These are phyloP conservation scores for Gallinago media DNA, from an alignment of 2,113 vertebrate species.

Conservation along the genomic window DNA sequence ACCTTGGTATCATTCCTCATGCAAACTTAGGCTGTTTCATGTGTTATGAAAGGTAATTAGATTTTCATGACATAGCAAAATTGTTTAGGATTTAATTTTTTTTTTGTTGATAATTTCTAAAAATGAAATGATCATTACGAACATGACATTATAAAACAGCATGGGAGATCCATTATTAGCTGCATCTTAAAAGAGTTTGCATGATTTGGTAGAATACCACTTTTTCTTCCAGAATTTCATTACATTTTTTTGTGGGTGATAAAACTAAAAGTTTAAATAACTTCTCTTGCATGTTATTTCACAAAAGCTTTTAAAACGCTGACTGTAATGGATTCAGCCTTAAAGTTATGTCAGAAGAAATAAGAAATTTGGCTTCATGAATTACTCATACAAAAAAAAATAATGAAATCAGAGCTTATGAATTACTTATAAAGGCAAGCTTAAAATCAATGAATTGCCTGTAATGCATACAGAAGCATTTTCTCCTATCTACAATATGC, in stretches of 20 bases:
- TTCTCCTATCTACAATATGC: neutral
- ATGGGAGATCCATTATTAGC: neutral
- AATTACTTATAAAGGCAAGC: constrained; percentile 8
- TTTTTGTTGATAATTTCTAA: neutral
- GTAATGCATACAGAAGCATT: neutral
- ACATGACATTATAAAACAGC: fast-evolving
- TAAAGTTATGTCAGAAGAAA: neutral
- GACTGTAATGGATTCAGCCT: neutral
- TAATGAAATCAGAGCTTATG: neutral
- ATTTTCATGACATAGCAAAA: neutral
- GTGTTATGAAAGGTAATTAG: neutral
- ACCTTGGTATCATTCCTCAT: neutral
- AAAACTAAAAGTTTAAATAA: neutral
- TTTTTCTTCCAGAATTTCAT: neutral
- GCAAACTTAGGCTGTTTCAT: neutral
- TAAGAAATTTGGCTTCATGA: neutral
- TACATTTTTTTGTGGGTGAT: neutral
- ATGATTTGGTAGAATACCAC: neutral
- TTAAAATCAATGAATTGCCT: neutral
- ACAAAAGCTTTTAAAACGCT: neutral
- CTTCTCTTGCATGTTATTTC: neutral
- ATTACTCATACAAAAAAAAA: constrained; percentile 10
- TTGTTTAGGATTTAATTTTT: neutral
- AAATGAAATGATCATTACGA: neutral
- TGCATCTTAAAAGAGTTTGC: neutral